These are phyloP conservation scores for Nesoenas mayeri DNA, from an alignment of 2,113 vertebrate genomes.

Conservation along the genomic window DNA sequence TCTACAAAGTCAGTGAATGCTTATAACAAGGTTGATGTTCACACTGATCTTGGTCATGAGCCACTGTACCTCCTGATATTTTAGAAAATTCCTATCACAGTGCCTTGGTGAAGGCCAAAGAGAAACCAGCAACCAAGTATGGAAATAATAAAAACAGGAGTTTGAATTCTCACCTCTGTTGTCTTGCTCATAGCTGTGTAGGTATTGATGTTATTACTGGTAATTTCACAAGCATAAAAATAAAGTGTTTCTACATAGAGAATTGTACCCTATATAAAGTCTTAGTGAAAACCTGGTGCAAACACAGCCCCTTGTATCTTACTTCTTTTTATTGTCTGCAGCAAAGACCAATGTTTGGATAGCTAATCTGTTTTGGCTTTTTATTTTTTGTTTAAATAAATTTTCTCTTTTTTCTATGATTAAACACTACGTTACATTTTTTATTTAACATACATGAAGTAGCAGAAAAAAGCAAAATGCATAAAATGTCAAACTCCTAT, in stretches of 20 bases:
- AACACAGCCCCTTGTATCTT: neutral
- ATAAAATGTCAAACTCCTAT: neutral
- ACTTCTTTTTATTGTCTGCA: neutral
- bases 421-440: neutral
- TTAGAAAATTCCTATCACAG: neutral
- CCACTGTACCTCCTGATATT: neutral
- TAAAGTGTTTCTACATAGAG: neutral
- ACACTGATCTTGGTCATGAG: neutral
- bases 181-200: neutral
- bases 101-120: neutral
- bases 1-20: neutral
- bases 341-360: neutral
- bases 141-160: neutral
- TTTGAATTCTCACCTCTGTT: neutral
- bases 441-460: neutral
- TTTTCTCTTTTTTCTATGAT: neutral
- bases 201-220: neutral
- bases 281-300: neutral
- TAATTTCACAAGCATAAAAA: neutral
- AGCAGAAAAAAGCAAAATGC: neutral
- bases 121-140: neutral
- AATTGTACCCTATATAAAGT: neutral
- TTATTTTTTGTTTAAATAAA: neutral
- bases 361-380: neutral
- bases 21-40: neutral